A percentile compares a stretch with the other conserved stretches of the same genome.
Evolutionary conservation across 2,888 invertebrate species (phyloP).

Genomic region (Acanthococcus lagerstroemiae): DNA sequence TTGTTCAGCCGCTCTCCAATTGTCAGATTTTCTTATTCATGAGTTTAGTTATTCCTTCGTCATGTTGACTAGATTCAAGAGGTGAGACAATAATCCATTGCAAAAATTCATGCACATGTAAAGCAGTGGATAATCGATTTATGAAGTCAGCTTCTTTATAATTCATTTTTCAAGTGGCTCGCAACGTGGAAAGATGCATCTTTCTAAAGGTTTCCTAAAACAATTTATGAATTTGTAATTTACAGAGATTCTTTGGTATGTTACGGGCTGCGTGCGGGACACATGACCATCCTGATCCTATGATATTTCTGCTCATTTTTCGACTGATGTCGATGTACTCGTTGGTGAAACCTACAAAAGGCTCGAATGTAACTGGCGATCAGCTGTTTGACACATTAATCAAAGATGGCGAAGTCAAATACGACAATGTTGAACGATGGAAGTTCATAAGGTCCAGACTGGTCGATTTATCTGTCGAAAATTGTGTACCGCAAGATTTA

Average conservation of each 20-base stretch:
- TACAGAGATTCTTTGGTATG: background rate
- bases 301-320: background rate
- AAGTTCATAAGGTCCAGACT: background rate
- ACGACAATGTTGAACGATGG: background rate
- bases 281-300: background rate
- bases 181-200: background rate
- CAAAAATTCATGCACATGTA: too few relatives aligned
- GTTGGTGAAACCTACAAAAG: background rate
- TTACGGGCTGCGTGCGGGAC: background rate
- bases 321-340: background rate
- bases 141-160: too few relatives aligned
- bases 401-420: background rate
- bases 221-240: too few relatives aligned
- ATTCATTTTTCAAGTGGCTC: background rate
- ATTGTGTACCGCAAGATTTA: background rate
- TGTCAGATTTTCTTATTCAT: background rate
- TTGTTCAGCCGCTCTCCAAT: background rate
- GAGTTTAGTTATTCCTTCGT: background rate
- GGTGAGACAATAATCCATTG: too few relatives aligned
- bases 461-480: background rate
- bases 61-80: background rate
- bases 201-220: too few relatives aligned
- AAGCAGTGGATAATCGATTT: too few relatives aligned
- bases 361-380: background rate
- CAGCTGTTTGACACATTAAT: background rate